A percentile compares a stretch with the other conserved stretches of the same genome.
phyloP scores from a whole-genome alignment of 1,140 invertebrate species.

The Drosophila kohkoa region DNA sequence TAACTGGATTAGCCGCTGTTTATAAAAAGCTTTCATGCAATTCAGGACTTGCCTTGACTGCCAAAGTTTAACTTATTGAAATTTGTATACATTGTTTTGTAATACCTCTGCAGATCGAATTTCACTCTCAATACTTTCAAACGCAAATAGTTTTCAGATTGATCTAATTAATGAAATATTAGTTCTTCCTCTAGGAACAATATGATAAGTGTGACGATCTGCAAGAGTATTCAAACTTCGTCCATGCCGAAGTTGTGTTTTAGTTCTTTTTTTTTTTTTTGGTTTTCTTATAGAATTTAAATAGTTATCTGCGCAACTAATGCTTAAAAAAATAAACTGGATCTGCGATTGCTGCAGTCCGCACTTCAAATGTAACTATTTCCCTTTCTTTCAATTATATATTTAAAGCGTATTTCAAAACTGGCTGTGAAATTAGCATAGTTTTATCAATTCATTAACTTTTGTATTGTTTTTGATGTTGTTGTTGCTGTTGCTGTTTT shows the following conservation, averaged over 20 bases:
- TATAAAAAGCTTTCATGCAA: constrained; percentile 66
- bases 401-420: constrained; percentile 83
- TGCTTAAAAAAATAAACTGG: constrained; percentile 81
- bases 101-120: constrained; percentile 11
- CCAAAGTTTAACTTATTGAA: constrained; percentile 62
- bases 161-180: constrained; percentile 4
- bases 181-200: constrained; percentile 22
- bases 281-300: constrained; percentile 75
- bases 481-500: constrained; percentile 22
- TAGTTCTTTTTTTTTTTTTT: constrained; percentile 42
- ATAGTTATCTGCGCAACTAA: constrained; percentile 73
- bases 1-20: constrained; percentile 44
- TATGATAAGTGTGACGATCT: constrained; percentile 6
- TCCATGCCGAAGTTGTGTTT: constrained; percentile 22
- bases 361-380: constrained; percentile 74
- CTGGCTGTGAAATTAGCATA: constrained; percentile 83
- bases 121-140: background rate
- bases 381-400: constrained; percentile 58
- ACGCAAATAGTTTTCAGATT: constrained; percentile 21
- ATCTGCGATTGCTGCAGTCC: constrained; percentile 51
- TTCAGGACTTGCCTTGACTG: constrained; percentile 44
- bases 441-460: constrained; percentile 53
- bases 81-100: constrained; percentile 58
- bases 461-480: constrained; percentile 30
- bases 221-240: constrained; percentile 30